These are phyloP conservation scores for Nothocercus nigrocapillus DNA, from an alignment of 2,113 vertebrate species.

Conservation along the genomic window DNA sequence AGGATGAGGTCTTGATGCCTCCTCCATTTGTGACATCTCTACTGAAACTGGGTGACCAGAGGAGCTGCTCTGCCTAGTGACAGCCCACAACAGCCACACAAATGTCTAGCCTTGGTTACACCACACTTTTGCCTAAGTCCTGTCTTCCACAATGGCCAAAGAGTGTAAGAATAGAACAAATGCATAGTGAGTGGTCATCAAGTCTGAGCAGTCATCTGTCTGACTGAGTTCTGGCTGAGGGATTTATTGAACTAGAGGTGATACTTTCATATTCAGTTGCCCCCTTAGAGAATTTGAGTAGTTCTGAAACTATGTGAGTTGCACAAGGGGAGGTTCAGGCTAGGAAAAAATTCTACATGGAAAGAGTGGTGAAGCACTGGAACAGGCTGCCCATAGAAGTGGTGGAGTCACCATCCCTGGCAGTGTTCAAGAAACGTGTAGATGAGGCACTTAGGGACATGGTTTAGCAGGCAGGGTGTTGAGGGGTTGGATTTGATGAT, in stretches of 20 bases:
- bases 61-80: not conserved
- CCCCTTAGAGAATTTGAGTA: not conserved
- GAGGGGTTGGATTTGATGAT: too few species aligned
- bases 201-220: not conserved
- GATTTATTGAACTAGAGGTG: not conserved
- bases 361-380: too few species aligned
- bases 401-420: too few species aligned
- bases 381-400: too few species aligned
- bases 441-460: too few species aligned
- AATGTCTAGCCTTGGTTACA: not conserved
- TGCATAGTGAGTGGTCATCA: not conserved
- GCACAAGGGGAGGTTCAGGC: too few species aligned
- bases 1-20: not conserved
- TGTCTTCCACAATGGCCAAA: not conserved
- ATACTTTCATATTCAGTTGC: not conserved
- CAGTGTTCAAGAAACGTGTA: too few species aligned
- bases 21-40: not conserved
- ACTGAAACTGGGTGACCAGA: not conserved
- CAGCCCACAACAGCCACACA: not conserved
- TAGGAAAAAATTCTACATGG: too few species aligned
- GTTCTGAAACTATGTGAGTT: not conserved
- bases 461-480: too few species aligned
- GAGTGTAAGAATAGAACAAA: not conserved
- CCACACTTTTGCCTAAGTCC: not conserved
- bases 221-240: not conserved